A percentile compares a stretch with the other conserved stretches of the same genome.
Conservation (phyloP, 2,888 invertebrate genomes). For the Chorisops tibialis region DNA sequence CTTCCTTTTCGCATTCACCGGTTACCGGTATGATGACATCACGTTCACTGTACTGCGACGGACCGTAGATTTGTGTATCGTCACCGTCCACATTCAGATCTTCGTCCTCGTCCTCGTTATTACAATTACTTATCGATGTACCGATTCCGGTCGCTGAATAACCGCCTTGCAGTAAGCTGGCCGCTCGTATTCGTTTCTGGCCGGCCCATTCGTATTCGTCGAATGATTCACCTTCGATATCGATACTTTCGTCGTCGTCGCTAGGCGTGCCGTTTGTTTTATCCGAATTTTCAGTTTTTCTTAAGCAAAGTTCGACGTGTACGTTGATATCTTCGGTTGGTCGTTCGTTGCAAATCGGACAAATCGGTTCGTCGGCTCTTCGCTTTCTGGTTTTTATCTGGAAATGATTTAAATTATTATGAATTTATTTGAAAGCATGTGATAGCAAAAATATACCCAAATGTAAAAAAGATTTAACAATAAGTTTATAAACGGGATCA, state of each 20-base stretch:
- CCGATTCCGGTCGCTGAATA: slow-evolving; percentile 56
- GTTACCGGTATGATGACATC: slow-evolving; percentile 59
- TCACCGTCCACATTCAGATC: slow-evolving; percentile 84
- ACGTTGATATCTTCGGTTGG: slow-evolving; percentile 66
- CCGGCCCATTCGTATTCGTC: slow-evolving; percentile 94
- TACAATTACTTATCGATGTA: slow-evolving; percentile 42
- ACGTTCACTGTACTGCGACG: slow-evolving; percentile 78
- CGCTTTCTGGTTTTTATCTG: slow-evolving; percentile 64
- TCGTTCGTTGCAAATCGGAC: slow-evolving; percentile 78
- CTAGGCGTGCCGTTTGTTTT: slow-evolving; percentile 34
- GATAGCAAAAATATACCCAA: too few species aligned
- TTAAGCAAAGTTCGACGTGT: slow-evolving; percentile 69
- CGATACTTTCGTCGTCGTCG: slow-evolving; percentile 64
- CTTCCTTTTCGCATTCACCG: slow-evolving; percentile 49
- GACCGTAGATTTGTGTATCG: slow-evolving; percentile 77
- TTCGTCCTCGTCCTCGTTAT: slow-evolving; percentile 59
- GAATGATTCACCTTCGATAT: slow-evolving; percentile 67
- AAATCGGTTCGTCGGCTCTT: slow-evolving; percentile 62
- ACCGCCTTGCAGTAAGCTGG: slow-evolving; percentile 66
- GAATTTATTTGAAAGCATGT: too few species aligned
- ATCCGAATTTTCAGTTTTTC: slow-evolving; percentile 50
- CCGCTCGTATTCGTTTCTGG: slow-evolving; percentile 73
- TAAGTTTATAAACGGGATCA: too few species aligned
- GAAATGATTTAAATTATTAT: slow-evolving; percentile 5
- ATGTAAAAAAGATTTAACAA: too few species aligned